A percentile compares a stretch with the other conserved stretches of the same genome.
Conservation (phyloP, 2,888 invertebrate species). For the Dynastes tityus region DNA sequence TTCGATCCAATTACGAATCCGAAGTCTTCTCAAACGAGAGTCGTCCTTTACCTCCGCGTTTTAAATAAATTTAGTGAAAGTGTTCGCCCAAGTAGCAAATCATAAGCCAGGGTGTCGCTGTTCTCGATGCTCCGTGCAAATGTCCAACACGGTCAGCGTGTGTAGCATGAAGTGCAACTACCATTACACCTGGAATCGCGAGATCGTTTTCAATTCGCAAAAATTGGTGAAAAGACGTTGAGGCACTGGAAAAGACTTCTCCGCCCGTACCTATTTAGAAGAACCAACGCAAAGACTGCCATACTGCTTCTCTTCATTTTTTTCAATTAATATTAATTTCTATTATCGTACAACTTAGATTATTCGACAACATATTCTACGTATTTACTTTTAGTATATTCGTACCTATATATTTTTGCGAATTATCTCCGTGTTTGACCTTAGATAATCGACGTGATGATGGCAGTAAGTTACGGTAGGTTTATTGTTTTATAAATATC, state of each 20-base stretch:
- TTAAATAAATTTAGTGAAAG: slow-evolving; percentile 43
- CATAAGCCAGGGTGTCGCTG: slow-evolving; percentile 39
- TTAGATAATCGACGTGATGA: slow-evolving; percentile 58
- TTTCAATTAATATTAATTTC: slow-evolving; percentile 34
- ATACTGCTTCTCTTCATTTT: slow-evolving; percentile 31
- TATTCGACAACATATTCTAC: slow-evolving; percentile 40
- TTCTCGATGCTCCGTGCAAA: slow-evolving; percentile 67
- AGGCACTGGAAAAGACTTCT: slow-evolving; percentile 62
- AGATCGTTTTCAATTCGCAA: slow-evolving; percentile 93
- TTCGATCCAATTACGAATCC: background rate
- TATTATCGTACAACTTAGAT: slow-evolving; percentile 25
- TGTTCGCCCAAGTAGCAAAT: slow-evolving; percentile 46
- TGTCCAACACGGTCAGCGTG: slow-evolving; percentile 64
- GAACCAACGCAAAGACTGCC: slow-evolving; percentile 43
- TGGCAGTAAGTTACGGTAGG: slow-evolving; percentile 69
- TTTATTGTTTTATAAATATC: slow-evolving; percentile 52
- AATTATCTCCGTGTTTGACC: slow-evolving; percentile 51
- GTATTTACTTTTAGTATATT: slow-evolving; percentile 40
- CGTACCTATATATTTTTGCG: slow-evolving; percentile 16
- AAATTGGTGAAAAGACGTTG: slow-evolving; percentile 95
- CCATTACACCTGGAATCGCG: slow-evolving; percentile 93
- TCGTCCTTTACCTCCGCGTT: background rate
- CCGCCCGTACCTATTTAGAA: slow-evolving; percentile 23
- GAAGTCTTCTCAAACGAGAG: background rate
- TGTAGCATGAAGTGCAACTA: slow-evolving; percentile 84